Base-by-base conservation (phyloP, 2,888 invertebrate species). In the Orthosia gracilis region DNA sequence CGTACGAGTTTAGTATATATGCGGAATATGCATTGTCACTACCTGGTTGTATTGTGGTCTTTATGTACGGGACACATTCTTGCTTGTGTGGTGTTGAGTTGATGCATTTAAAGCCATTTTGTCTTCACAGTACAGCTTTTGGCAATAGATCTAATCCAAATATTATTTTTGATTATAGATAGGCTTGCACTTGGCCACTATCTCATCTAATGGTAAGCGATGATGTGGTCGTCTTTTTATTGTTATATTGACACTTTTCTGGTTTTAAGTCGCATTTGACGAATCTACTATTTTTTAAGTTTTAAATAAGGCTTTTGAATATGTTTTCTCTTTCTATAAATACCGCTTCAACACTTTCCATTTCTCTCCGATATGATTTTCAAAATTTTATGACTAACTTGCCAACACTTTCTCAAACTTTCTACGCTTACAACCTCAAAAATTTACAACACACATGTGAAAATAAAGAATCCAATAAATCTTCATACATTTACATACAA, bases 1-100 rank as follows among this genome's bases (percentile, higher is more conserved):
- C 65, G 66, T 62, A 59, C 26, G 26, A 49, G 66, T 73, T 80
- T 66, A 73, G 23, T 72, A 55, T 57, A 52, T 70, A 54, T 40
- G 50, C 59, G 78, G 73, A 81, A 81, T 73, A 81, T 80, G 78
- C 65, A 78, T 80, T 47, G 78, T 68, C 68, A 77, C 65, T 69
- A 23, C 49, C 49, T 45, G n/a, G 52, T 47, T n/a, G 15, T 55
- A 58, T 76, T 68, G 26, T 67, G 52, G 69, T 69, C 12, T 69
- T 74, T 52, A 55, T 26, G 40, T 58, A 18, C 17, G 17, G 40
- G 18, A 26, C 5, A 59, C 40, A 65, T 69, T 69, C 65, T 66
- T 68, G 49, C 58, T 45, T 63, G 15, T 65, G 52, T 59, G 40
- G 21, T 49, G 18, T 40, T 50, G 11, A 21, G 12, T 17, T 52